Conservation (phyloP, 2,113 vertebrate species). For the Trematomus loennbergii region DNA sequence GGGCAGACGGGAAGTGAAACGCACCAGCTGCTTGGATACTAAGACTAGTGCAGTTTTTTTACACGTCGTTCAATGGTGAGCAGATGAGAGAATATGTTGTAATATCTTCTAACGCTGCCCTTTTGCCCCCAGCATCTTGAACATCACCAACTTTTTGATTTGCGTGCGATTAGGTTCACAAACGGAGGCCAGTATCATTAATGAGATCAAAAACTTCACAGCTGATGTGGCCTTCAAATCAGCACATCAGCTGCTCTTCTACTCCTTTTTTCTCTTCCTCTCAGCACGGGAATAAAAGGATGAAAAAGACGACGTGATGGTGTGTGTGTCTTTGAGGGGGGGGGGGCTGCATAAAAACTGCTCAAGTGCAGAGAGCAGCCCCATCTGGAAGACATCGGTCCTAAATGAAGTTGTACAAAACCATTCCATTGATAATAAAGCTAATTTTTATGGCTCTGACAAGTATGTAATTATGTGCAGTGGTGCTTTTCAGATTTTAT, state of each 20-base stretch:
- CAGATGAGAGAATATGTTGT: conserved; percentile 40
- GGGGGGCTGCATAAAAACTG: conserved; percentile 91
- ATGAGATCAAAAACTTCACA: conserved; percentile 74
- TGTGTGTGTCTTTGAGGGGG: neutral
- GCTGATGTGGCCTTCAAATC: conserved; percentile 77
- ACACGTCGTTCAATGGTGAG: conserved; percentile 16
- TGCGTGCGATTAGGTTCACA: conserved; percentile 70
- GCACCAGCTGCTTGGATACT: conserved; percentile 7
- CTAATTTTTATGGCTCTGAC: conserved; percentile 99
- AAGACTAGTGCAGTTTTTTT: conserved; percentile 14
- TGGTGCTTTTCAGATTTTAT: conserved; percentile 99
- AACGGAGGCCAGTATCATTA: conserved; percentile 71
- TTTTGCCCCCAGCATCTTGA: conserved; percentile 58
- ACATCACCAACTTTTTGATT: conserved; percentile 66
- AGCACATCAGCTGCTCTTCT: conserved; percentile 61
- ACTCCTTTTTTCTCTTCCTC: conserved; percentile 48
- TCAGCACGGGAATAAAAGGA: conserved; percentile 90
- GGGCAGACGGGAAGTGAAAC: conserved; percentile 19
- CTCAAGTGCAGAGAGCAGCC: conserved; percentile 98
- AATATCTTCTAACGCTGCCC: conserved; percentile 38
- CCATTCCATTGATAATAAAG: conserved; percentile 99
- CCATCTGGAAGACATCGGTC: conserved; percentile 99
- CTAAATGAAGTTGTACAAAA: conserved; percentile 99
- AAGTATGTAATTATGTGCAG: conserved; percentile 99
- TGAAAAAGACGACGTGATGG: conserved; percentile 44